Evolutionary conservation across 1,140 invertebrate species (phyloP).

Genomic region (Zaprionus gabonicus): DNA sequence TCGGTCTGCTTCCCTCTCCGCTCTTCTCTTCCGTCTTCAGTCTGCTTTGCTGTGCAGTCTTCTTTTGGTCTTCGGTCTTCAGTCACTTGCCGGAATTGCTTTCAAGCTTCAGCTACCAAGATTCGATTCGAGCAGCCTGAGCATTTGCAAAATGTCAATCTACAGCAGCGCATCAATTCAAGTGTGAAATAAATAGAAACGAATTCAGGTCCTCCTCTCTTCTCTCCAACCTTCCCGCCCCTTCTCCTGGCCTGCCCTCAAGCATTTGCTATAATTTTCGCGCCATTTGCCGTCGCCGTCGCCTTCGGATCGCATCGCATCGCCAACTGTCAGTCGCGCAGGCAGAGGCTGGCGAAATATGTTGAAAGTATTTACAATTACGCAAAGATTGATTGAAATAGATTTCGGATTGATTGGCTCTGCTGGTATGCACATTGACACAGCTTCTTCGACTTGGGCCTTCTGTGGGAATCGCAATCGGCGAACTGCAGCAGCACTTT

Average conservation of each 20-base stretch:
- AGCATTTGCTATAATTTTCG: constrained; percentile 81
- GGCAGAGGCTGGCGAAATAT: constrained; percentile 62
- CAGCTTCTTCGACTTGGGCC: constrained; percentile 38
- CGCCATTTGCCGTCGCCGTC: constrained; percentile 68
- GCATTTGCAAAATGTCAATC: constrained; percentile 84
- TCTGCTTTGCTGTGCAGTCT: constrained; percentile 5
- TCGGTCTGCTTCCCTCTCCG: constrained; percentile 15
- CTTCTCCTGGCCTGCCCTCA: constrained; percentile 2
- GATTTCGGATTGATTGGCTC: constrained; percentile 81
- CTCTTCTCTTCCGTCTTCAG: constrained; percentile 21
- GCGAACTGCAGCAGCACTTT: constrained; percentile 46
- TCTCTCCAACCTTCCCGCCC: neutral
- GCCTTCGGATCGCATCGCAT: constrained; percentile 14
- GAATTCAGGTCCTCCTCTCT: constrained; percentile 72
- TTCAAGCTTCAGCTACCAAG: constrained; percentile 49
- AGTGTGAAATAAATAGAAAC: constrained; percentile 83
- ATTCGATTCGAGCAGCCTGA: constrained; percentile 38
- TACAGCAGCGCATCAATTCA: constrained; percentile 81
- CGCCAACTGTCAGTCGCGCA: constrained; percentile 39
- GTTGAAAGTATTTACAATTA: constrained; percentile 83
- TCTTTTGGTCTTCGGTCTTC: constrained; percentile 13
- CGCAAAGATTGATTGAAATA: constrained; percentile 83
- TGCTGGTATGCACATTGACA: constrained; percentile 69
- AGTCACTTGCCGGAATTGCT: constrained; percentile 23
- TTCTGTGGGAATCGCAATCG: constrained; percentile 48